phyloP scores from a whole-genome alignment of 2,888 invertebrate species.

The Caenorhabditis imperialis region DNA sequence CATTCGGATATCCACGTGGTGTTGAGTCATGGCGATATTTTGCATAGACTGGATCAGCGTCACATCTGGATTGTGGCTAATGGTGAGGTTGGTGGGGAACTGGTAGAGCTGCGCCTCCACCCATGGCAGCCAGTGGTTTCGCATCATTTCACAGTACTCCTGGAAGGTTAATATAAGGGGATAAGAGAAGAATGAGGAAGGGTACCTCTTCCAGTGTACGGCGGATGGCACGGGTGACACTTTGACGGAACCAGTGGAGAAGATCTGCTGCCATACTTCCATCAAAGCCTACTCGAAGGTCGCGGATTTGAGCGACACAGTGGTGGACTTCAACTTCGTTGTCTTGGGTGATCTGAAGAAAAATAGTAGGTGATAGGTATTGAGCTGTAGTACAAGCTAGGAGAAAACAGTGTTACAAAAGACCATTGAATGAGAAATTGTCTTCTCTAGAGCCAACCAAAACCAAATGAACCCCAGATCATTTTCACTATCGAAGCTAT shows the following conservation, averaged over 20 bases:
- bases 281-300: constrained; percentile 58
- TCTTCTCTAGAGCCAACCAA: too few species aligned
- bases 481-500: too few species aligned
- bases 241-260: constrained; percentile 72
- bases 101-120: constrained; percentile 70
- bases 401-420: too few species aligned
- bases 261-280: constrained; percentile 66
- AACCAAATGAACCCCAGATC: too few species aligned
- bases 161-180: constrained; percentile 30
- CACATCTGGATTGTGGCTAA: constrained; percentile 64
- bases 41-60: constrained; percentile 69
- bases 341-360: constrained; percentile 62
- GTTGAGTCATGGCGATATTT: constrained; percentile 66
- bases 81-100: constrained; percentile 69
- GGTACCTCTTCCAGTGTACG: constrained; percentile 69
- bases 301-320: constrained; percentile 71
- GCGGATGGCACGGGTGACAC: constrained; percentile 68
- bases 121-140: constrained; percentile 72
- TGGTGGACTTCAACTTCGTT: constrained; percentile 71
- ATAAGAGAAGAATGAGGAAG: not conserved
- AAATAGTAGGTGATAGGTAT: not conserved
- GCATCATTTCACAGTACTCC: constrained; percentile 73
- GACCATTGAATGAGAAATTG: too few species aligned
- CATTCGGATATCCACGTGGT: constrained; percentile 70
- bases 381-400: too few species aligned